Conservation (phyloP, 92 coral and sea anemone species). For the Phenganax subtilis region DNA sequence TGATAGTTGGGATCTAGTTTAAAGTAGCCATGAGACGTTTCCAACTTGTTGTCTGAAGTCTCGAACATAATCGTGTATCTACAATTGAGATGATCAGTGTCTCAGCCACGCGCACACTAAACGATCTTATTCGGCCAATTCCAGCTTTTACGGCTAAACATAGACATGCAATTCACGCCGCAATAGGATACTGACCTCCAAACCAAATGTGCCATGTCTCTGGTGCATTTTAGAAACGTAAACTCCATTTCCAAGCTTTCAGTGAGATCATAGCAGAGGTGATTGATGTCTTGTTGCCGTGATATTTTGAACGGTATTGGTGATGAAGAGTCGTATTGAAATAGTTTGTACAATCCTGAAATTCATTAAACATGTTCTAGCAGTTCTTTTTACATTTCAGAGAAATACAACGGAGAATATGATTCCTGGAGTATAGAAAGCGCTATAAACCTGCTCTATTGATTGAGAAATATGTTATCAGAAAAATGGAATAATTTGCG, state of each 20-base stretch:
- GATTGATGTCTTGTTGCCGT: neutral
- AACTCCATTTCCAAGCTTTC: constrained; percentile 10
- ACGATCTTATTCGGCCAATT: too few relatives aligned
- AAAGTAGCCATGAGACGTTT: constrained; percentile 36
- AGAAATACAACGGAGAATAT: neutral
- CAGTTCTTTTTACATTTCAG: neutral
- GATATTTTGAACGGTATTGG: constrained; percentile 1
- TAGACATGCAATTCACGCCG: too few relatives aligned
- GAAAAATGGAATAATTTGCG: too few relatives aligned
- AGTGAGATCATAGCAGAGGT: constrained; percentile 9
- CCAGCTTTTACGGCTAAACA: too few relatives aligned
- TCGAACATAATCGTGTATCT: constrained; percentile 29
- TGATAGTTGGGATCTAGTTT: constrained; percentile 1
- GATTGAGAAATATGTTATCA: too few relatives aligned
- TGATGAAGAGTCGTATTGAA: neutral
- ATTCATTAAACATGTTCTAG: neutral
- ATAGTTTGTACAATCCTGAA: neutral
- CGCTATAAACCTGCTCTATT: too few relatives aligned
- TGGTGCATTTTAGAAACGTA: constrained; percentile 4
- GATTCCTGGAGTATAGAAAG: neutral
- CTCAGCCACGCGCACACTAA: too few relatives aligned
- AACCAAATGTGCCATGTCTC: constrained; percentile 3
- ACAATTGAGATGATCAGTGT: neutral
- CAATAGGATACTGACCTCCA: neutral
- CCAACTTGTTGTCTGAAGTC: neutral